Percentiles rank a stretch among this genome's conserved stretches.
Evolutionary conservation across 2,888 invertebrate species (phyloP).

Genomic region (Brachyptera risi): DNA sequence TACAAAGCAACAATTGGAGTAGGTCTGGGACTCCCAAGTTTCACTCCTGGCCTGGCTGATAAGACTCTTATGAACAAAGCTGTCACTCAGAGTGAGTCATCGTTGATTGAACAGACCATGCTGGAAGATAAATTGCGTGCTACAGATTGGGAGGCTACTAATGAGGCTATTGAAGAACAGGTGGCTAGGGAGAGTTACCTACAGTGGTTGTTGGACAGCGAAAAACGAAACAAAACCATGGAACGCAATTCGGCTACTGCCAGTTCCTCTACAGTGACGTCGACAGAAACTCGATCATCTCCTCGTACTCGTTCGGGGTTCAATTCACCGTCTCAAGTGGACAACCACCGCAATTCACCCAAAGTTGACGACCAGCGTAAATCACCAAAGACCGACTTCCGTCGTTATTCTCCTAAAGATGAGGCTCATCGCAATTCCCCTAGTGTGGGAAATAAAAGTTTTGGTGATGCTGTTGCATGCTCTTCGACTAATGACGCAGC

Average conservation of each 20-base stretch:
- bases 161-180: slow-evolving; percentile 85
- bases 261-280: slow-evolving; percentile 27
- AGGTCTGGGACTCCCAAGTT: slow-evolving; percentile 77
- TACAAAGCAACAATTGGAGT: slow-evolving; percentile 77
- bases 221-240: slow-evolving; percentile 46
- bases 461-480: slow-evolving; percentile 23
- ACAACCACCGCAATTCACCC: slow-evolving; percentile 24
- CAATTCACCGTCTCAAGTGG: slow-evolving; percentile 25
- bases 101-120: slow-evolving; percentile 84
- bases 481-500: slow-evolving; percentile 21
- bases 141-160: slow-evolving; percentile 89
- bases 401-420: slow-evolving; percentile 12
- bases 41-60: slow-evolving; percentile 69
- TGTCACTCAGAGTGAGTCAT: slow-evolving; percentile 69
- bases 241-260: slow-evolving; percentile 22
- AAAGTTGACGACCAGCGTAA: slow-evolving; percentile 11
- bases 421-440: slow-evolving; percentile 25
- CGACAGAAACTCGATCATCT: slow-evolving; percentile 26
- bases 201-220: slow-evolving; percentile 68
- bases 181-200: slow-evolving; percentile 81
- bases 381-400: not conserved
- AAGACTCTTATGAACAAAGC: slow-evolving; percentile 69
- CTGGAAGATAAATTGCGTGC: slow-evolving; percentile 83
- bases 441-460: not conserved
- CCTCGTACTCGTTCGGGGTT: slow-evolving; percentile 26